A percentile compares a stretch with the other conserved stretches of the same genome.
Conservation (phyloP, 2,888 invertebrate genomes). For the Cerceris ruficornis region DNA sequence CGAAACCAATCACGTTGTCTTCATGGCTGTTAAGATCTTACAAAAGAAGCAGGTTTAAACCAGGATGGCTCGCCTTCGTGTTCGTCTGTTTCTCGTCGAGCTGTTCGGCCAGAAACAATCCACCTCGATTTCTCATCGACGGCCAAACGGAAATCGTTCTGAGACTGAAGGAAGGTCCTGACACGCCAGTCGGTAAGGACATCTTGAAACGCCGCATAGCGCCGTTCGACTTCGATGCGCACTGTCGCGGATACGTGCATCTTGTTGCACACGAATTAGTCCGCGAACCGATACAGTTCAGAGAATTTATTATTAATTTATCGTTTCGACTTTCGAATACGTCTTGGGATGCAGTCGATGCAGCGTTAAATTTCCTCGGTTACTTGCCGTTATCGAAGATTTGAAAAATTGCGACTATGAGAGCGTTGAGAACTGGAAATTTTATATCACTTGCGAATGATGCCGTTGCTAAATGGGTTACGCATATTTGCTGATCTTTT, state of each 20-base stretch:
- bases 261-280: conserved; percentile 13
- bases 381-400: too few relatives aligned
- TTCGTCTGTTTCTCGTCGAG: conserved; percentile 64
- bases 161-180: conserved; percentile 92
- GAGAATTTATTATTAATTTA: conserved; percentile 35
- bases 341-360: conserved; percentile 8
- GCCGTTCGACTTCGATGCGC: conserved; percentile 32
- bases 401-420: too few relatives aligned
- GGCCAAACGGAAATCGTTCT: conserved; percentile 96
- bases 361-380: background rate
- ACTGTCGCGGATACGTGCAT: conserved; percentile 10
- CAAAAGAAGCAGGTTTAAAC: conserved; percentile 64
- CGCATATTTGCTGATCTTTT: too few relatives aligned
- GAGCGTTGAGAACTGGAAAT: too few relatives aligned
- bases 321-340: conserved; percentile 32
- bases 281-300: conserved; percentile 28
- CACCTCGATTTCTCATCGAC: conserved; percentile 93
- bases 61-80: conserved; percentile 57
- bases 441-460: too few relatives aligned
- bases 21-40: conserved; percentile 61
- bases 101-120: conserved; percentile 85
- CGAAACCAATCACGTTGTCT: conserved; percentile 47
- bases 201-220: background rate
- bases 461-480: too few relatives aligned
- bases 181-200: conserved; percentile 91